Evolutionary conservation across 2,113 vertebrate species (phyloP).

Genomic region (Artemisiospiza belli): DNA sequence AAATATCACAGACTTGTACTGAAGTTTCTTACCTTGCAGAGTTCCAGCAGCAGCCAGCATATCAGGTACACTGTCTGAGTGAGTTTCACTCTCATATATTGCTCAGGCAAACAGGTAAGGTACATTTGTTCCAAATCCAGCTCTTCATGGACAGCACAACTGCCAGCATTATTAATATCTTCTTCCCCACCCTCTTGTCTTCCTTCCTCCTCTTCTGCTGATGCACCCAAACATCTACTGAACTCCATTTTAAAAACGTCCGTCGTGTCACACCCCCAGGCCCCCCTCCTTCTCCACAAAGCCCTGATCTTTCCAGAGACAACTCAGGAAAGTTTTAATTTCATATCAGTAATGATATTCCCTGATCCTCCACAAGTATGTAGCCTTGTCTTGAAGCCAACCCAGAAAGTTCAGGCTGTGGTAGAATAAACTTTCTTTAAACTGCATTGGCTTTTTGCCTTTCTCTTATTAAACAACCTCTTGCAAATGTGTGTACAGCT

Average conservation of each 20-base stretch:
- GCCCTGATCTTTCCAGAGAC: neutral
- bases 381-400: conserved; percentile 29
- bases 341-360: neutral
- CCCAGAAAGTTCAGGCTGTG: neutral
- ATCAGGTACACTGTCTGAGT: conserved; percentile 63
- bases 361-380: neutral
- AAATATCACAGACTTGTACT: neutral
- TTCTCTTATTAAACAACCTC: conserved; percentile 37
- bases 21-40: conserved; percentile 77
- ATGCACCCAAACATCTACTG: conserved; percentile 2
- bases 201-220: conserved; percentile 21
- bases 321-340: conserved; percentile 16
- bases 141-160: neutral
- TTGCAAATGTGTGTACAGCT: conserved; percentile 50
- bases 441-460: conserved; percentile 48
- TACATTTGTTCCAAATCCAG: conserved; percentile 53
- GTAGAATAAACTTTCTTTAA: conserved; percentile 52
- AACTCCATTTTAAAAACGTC: conserved; percentile 35
- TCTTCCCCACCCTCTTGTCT: neutral
- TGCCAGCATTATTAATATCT: neutral
- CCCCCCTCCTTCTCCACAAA: neutral
- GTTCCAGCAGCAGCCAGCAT: conserved; percentile 73
- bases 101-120: conserved; percentile 62
- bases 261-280: neutral
- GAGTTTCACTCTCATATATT: conserved; percentile 63